Evolutionary conservation across 2,888 invertebrate genomes (phyloP).

Genomic region (Drosophila parthenogenetica): DNA sequence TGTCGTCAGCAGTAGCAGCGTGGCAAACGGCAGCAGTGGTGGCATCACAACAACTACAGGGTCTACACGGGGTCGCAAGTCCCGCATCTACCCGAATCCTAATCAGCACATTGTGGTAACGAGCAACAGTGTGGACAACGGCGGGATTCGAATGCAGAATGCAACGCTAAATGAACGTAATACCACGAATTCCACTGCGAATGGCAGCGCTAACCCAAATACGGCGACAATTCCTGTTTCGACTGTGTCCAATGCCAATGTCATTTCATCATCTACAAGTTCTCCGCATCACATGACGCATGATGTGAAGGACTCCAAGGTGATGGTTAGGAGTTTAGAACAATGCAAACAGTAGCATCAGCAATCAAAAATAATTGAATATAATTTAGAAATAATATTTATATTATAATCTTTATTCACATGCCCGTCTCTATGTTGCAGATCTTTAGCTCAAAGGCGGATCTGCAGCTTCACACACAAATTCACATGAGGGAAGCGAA

Average conservation of each 20-base stretch:
- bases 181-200: constrained; percentile 42
- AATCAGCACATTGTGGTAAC: constrained; percentile 83
- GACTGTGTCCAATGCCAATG: constrained; percentile 55
- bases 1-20: constrained; percentile 69
- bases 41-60: constrained; percentile 63
- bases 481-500: constrained; percentile 99
- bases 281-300: constrained; percentile 82
- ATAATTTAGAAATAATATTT: background rate
- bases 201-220: constrained; percentile 30
- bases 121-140: constrained; percentile 82
- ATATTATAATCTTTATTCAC: background rate
- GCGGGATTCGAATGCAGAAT: constrained; percentile 78
- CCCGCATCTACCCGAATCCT: constrained; percentile 82
- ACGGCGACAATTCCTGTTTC: constrained; percentile 32
- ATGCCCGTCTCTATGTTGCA: constrained; percentile 85
- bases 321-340: constrained; percentile 46
- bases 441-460: constrained; percentile 99
- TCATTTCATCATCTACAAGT: constrained; percentile 82
- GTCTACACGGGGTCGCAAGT: constrained; percentile 79
- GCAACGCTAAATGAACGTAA: constrained; percentile 71
- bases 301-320: constrained; percentile 83
- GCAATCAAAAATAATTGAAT: background rate
- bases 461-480: constrained; percentile 98
- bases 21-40: constrained; percentile 21
- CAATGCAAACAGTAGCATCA: constrained; percentile 4